Evolutionary conservation across 1,140 invertebrate species (phyloP), one percentile per base, ranked within the genome.

Genomic region (Meloidogyne exigua): DNA sequence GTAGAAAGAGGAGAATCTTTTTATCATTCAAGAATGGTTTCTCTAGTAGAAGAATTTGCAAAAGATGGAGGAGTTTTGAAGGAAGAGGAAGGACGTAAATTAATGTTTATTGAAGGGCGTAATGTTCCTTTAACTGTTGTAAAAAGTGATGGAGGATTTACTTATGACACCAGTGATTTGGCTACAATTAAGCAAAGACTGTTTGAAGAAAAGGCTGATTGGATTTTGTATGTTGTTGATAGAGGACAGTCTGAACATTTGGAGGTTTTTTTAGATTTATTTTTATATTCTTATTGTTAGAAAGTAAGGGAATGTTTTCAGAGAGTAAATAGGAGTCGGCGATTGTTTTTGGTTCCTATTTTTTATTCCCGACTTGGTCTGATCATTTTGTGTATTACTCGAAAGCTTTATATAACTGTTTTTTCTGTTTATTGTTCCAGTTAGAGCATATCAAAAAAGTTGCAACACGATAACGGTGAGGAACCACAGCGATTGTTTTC

Each of bases 91-190:
- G 96, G 96, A 0, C 90, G 72, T 23, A 92, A 93, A 85, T 92
- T 99, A 10, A 93, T 99, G 92, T 98, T 93, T 91, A 80, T 83
- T 5, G 32, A 74, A 68, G n/a, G 81, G 44, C 36, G 81, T 63
- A 91, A 92, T 1, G 83, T 90, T 21, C 97, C 96, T 0, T 88
- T 99, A 21, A 99, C 95, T 0, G 90, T 99, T 21, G 91, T 98
- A 0, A 99, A 99, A 89, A 94, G 94, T 4, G 97, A 98, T 89
- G 97, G 97, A 68, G 96, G 96, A 36, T 99, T 92, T 87, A 99
- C 97, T 0, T 99, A 99, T 88, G 97, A 99, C 87, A 99, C 97
- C 0, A 98, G 95, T 10, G 97, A 99, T 89, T 90, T 99, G 90
- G 95, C 97, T 4, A 91, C 93, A 11, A 91, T 99, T 2, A 93